These are phyloP conservation scores for Brenthis daphne DNA, from an alignment of 2,888 invertebrate genomes.

Conservation along the genomic window DNA sequence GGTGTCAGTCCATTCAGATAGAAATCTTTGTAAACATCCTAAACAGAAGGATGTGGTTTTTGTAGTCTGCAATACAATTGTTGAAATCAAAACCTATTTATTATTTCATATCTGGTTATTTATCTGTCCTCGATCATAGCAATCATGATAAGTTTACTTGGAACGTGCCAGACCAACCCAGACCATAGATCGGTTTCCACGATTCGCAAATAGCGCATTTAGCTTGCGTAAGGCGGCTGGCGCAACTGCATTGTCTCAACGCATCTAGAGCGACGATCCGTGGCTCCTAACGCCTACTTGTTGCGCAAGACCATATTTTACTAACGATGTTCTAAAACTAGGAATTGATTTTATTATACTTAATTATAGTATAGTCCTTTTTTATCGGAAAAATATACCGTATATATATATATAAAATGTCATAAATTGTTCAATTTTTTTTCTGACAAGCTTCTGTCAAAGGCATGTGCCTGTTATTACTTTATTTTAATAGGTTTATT, in stretches of 20 bases:
- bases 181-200: constrained; percentile 41
- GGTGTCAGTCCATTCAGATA: constrained; percentile 1
- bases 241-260: constrained; percentile 41
- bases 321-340: constrained; percentile 22
- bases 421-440: too few relatives aligned
- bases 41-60: neutral
- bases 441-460: too few relatives aligned
- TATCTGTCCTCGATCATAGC: constrained; percentile 19
- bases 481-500: too few relatives aligned
- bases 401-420: too few relatives aligned
- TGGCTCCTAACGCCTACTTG: constrained; percentile 32
- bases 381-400: neutral
- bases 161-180: constrained; percentile 27
- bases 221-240: constrained; percentile 38
- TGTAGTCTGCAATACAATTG: too few relatives aligned
- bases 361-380: neutral
- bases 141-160: constrained; percentile 21
- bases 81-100: constrained; percentile 9
- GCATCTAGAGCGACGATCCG: constrained; percentile 39
- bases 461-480: too few relatives aligned
- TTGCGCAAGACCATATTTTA: constrained; percentile 40
- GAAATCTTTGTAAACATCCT: neutral
- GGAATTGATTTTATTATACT: neutral
- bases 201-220: constrained; percentile 40
- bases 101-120: constrained; percentile 9